Percentiles rank a stretch among this genome's conserved stretches.
phyloP scores from a whole-genome alignment of 2,888 invertebrate species.

The Incurvaria masculella region DNA sequence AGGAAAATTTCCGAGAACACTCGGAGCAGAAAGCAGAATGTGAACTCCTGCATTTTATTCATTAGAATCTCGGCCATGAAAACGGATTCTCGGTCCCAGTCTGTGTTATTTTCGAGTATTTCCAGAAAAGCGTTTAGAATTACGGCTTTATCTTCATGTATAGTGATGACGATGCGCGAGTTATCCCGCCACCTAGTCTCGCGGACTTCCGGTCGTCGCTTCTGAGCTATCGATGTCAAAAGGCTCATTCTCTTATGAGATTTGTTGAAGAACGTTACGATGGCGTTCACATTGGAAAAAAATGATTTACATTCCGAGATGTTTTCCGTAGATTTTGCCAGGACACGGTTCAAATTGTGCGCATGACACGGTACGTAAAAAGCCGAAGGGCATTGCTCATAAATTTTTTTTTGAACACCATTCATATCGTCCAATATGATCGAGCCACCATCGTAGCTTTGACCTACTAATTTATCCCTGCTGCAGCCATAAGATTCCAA shows the following conservation, averaged over 20 bases:
- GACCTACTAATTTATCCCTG: conserved; percentile 15
- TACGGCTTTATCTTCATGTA: conserved; percentile 8
- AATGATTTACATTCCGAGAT: no score
- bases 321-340: conserved; percentile 1
- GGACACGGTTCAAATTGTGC: conserved; percentile 17
- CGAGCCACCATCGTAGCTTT: conserved; percentile 19
- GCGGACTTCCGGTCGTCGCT: conserved; percentile 13
- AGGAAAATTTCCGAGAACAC: conserved; percentile 8
- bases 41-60: conserved; percentile 4
- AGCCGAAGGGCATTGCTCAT: conserved; percentile 16
- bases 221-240: conserved; percentile 8
- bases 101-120: conserved; percentile 3
- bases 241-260: conserved; percentile 15
- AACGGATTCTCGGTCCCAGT: background rate
- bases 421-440: conserved; percentile 16
- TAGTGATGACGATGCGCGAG: conserved; percentile 12
- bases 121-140: background rate
- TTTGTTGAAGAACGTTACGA: conserved; percentile 17
- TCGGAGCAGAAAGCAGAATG: conserved; percentile 5
- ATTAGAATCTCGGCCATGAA: conserved; percentile 5
- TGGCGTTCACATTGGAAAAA: conserved; percentile 1
- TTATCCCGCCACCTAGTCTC: conserved; percentile 16
- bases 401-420: conserved; percentile 19
- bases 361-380: conserved; percentile 20
- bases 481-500: conserved; percentile 14